phyloP scores from a whole-genome alignment of 2,888 invertebrate genomes.

The Sarcophaga variegata region DNA sequence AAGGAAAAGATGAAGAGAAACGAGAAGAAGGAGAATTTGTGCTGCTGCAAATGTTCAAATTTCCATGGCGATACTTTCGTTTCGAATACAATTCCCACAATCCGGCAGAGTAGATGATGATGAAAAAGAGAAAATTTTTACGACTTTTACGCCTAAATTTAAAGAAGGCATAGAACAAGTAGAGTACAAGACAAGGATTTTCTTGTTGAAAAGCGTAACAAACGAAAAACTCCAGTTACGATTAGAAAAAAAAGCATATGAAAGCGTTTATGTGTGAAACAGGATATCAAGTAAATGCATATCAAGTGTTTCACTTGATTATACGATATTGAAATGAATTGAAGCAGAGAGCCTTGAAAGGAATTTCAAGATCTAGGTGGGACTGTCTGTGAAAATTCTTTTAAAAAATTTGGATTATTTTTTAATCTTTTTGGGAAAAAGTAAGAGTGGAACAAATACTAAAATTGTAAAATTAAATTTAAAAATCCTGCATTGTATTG shows the following conservation, averaged over 20 bases:
- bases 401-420: no score
- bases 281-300: constrained; percentile 46
- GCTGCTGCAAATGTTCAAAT: constrained; percentile 51
- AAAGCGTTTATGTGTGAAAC: neutral
- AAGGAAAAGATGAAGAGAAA: neutral
- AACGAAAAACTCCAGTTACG: neutral
- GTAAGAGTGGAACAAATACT: no score
- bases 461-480: no score
- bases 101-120: neutral
- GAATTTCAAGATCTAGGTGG: constrained; percentile 11
- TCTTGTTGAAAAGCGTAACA: neutral
- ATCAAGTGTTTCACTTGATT: neutral
- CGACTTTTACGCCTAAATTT: neutral
- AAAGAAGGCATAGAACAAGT: neutral
- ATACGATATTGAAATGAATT: constrained; percentile 19
- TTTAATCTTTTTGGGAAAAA: no score
- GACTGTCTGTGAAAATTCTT: no score
- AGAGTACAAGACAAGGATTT: neutral
- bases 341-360: constrained; percentile 39
- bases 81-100: constrained; percentile 47
- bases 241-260: neutral
- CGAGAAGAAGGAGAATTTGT: constrained; percentile 25
- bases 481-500: no score
- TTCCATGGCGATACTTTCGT: constrained; percentile 19
- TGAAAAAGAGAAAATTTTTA: neutral